These are phyloP conservation scores for Drosophila dunni DNA, from an alignment of 1,140 invertebrate species.

Conservation along the genomic window DNA sequence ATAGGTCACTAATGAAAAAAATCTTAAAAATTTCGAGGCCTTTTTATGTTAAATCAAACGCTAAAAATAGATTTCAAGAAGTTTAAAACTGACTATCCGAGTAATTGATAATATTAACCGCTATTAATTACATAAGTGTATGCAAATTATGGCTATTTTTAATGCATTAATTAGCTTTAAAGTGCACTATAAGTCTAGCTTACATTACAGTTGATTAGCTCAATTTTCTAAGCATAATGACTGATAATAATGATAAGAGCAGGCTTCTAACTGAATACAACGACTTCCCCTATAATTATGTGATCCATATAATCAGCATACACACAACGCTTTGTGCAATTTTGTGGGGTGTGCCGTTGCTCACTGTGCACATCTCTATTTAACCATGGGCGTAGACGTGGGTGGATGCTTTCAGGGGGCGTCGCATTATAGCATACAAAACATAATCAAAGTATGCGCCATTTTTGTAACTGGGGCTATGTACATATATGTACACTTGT, in stretches of 20 bases:
- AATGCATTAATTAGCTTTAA: too few relatives aligned
- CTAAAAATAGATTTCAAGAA: too few relatives aligned
- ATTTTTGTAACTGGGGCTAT: constrained; percentile 47
- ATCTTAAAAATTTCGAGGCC: too few relatives aligned
- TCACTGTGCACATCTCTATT: constrained; percentile 15
- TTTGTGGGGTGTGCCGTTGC: constrained; percentile 45
- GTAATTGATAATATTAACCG: too few relatives aligned
- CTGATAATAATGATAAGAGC: constrained; percentile 23
- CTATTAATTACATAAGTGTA: too few relatives aligned
- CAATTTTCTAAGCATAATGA: not conserved
- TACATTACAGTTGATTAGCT: too few relatives aligned
- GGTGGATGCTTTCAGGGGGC: constrained; percentile 22
- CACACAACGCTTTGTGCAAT: constrained; percentile 16
- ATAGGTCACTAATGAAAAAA: too few relatives aligned
- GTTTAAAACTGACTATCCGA: too few relatives aligned
- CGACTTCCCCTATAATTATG: constrained; percentile 33
- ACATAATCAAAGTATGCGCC: constrained; percentile 44
- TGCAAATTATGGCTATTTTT: too few relatives aligned
- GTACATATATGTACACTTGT: not conserved
- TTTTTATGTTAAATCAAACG: too few relatives aligned
- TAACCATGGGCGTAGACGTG: constrained; percentile 34
- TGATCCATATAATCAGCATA: constrained; percentile 35
- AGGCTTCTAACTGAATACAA: not conserved
- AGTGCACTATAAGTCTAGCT: too few relatives aligned
- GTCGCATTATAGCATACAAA: constrained; percentile 27